Evolutionary conservation across 2,797 vertebrate species (phyloP), one percentile per base, ranked within the genome.

Genomic region (Anniella stebbinsi): DNA sequence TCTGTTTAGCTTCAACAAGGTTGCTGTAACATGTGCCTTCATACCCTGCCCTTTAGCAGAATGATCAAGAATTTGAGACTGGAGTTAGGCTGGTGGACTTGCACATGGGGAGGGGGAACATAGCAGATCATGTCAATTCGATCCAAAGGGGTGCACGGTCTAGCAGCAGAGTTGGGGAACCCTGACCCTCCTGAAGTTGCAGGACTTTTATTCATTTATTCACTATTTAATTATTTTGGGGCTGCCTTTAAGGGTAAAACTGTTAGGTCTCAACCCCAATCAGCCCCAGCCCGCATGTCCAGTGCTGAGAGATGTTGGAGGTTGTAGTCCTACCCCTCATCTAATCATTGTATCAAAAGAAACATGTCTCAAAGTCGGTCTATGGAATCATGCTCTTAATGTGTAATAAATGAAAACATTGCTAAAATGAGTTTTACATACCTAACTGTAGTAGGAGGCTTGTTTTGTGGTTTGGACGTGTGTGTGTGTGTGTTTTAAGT

Each of bases 401-500:
- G 81, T 67, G 90, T 93, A 83, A 36, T 60, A 76, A 38, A 90
- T 60, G n/a, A 51, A 80, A 72, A 8, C 33, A 88, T 30, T 15
- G 30, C 82, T 90, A 86, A 0, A 92, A 90, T 73, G 88, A 2
- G 3, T 73, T 87, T 85, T 36, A 9, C 48, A 48, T 84, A 45
- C 80, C 76, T n/a, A 9, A n/a, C 15, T 88, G 41, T 89, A 38
- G 77, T 82, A 83, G 87, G 87, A 88, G 2, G 0, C 23, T 86
- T 90, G 54, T 9, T 38, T 8, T 57, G 28, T 8, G 15, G 15
- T 57, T n/a, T 81, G 17, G 17, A 21, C 41, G 25, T 45, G 28
- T 0, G 45, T 87, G 17, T 36, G 11, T 66, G 18, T 21, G 38
- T 67, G 38, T 0, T 87, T 41, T 51, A 17, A 82, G 9, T 23